These are phyloP conservation scores for Solea senegalensis DNA, from an alignment of 2,113 vertebrate species.

Conservation along the genomic window DNA sequence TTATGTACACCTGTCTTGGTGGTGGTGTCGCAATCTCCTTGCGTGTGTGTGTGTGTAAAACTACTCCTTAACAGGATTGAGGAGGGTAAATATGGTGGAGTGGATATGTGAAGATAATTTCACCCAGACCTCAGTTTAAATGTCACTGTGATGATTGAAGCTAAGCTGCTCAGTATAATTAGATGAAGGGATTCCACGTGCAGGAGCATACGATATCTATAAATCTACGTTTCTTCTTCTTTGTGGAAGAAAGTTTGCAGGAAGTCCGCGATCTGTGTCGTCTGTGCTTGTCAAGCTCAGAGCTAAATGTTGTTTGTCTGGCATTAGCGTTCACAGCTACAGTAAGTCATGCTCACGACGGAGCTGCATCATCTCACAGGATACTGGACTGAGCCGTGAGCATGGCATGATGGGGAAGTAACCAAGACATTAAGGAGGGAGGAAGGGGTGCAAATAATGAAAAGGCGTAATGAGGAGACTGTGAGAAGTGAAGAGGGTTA, in stretches of 20 bases:
- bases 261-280: slow-evolving; percentile 31
- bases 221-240: not conserved
- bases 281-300: slow-evolving; percentile 33
- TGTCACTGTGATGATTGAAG: slow-evolving; percentile 6
- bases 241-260: slow-evolving; percentile 13
- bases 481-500: slow-evolving; percentile 66
- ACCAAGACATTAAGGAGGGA: slow-evolving; percentile 42
- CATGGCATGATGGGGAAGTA: slow-evolving; percentile 26
- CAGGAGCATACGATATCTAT: not conserved
- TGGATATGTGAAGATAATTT: slow-evolving; percentile 13
- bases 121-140: slow-evolving; percentile 23
- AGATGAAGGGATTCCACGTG: slow-evolving; percentile 23
- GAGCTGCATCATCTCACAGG: slow-evolving; percentile 42
- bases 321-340: slow-evolving; percentile 11
- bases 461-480: slow-evolving; percentile 67
- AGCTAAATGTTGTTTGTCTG: slow-evolving; percentile 33
- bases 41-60: slow-evolving; percentile 12
- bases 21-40: slow-evolving; percentile 1
- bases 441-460: slow-evolving; percentile 51
- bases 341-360: slow-evolving; percentile 37
- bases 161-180: not conserved
- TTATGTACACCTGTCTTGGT: slow-evolving; percentile 55
- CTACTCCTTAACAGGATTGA: too few relatives aligned
- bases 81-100: too few relatives aligned
- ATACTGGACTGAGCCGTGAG: slow-evolving; percentile 37